Conservation (phyloP, 2,888 invertebrate species). For the Apamea anceps region DNA sequence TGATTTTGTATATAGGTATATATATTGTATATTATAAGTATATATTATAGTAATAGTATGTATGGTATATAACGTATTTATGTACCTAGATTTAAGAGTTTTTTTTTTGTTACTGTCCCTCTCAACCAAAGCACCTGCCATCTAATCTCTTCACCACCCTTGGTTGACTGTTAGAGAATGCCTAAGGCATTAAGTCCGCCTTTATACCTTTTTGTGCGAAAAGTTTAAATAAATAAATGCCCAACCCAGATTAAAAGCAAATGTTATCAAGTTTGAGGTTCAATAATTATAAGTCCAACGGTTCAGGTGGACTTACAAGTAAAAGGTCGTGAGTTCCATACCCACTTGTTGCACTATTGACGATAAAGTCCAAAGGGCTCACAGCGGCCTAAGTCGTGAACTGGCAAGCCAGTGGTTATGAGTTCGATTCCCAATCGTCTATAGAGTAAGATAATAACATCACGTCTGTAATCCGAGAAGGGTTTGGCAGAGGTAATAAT, state of each 20-base stretch:
- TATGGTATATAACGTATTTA: no score
- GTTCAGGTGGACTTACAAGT: background rate
- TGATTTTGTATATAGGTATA: no score
- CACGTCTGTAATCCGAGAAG: background rate
- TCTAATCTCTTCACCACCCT: no score
- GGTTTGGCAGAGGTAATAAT: background rate
- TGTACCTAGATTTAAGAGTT: no score
- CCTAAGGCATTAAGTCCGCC: no score
- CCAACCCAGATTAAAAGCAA: background rate
- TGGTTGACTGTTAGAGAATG: no score
- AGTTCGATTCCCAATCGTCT: background rate
- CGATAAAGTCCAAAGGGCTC: background rate
- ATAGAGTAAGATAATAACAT: background rate
- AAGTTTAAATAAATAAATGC: no score
- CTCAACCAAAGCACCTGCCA: no score
- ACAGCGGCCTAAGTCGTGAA: background rate
- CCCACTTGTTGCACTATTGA: conserved; percentile 2
- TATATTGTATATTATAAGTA: no score
- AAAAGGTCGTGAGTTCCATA: background rate
- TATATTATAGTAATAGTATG: no score
- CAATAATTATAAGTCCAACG: background rate
- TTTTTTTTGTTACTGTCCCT: no score
- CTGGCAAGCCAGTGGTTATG: background rate
- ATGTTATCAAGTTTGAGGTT: background rate
- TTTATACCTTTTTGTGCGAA: no score